phyloP scores from a whole-genome alignment of 2,888 invertebrate genomes.

The Lepidocyrtoides sp. region DNA sequence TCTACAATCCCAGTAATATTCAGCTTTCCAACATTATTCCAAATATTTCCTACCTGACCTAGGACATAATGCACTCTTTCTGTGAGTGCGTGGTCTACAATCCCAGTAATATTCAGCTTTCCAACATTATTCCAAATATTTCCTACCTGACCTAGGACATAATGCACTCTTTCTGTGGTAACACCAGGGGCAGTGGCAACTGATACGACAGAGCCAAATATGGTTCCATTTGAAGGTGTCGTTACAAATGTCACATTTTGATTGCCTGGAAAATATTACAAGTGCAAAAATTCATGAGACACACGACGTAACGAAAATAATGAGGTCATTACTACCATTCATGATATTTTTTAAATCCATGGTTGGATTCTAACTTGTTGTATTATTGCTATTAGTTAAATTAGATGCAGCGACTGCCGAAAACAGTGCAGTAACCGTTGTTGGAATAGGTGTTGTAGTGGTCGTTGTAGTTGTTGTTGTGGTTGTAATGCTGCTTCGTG shows the following conservation, averaged over 20 bases:
- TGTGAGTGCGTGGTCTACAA: conserved; percentile 73
- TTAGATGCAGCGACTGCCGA: background rate
- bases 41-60: conserved; percentile 68
- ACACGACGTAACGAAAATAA: too few species aligned
- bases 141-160: conserved; percentile 68
- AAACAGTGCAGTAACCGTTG: background rate
- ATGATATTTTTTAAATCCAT: background rate
- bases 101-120: conserved; percentile 69
- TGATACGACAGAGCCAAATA: conserved; percentile 12
- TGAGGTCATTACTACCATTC: too few species aligned
- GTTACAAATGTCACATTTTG: conserved; percentile 40
- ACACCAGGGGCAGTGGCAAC: background rate
- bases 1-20: conserved; percentile 77
- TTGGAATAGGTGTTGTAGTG: background rate
- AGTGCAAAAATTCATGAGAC: background rate
- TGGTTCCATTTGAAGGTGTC: conserved; percentile 16
- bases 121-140: conserved; percentile 69
- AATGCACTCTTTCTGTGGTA: conserved; percentile 52
- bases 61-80: conserved; percentile 54
- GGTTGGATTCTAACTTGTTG: background rate
- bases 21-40: conserved; percentile 62
- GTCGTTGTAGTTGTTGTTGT: background rate
- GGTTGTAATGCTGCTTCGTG: background rate
- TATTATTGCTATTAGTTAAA: background rate
- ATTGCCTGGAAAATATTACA: background rate